Base-by-base conservation (phyloP, 2,888 invertebrate genomes). In the Lomographa bimaculata region DNA sequence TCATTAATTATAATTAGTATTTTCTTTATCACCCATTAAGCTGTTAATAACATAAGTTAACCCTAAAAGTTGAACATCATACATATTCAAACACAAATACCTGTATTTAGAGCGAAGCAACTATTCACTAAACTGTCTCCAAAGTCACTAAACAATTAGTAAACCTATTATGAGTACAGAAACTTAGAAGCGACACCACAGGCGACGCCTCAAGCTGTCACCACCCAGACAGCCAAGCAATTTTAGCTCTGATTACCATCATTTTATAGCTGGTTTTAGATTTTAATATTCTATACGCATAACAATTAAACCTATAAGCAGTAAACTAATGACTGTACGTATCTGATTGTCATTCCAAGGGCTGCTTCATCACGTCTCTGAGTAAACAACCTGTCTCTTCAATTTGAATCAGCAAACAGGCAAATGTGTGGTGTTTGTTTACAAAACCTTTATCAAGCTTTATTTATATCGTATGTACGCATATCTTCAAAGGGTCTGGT, bases 321-420 rank as follows among this genome's bases (percentile, higher is more conserved):
- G 56, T 53, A 38, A 55, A 37, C 48, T 49, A 47, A 48, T 53
- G 45, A 51, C 46, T 50, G 48, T 29, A 41, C 30, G n/a, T n/a
- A 25, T 26, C 40, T 60, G 51, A 59, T 68, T 63, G 53, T 52
- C 49, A 66, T 67, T 68, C 63, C 51, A 60, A 60, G 46, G 54
- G 58, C 54, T 43, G 46, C 27, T 38, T 14, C 30, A 40, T 39
- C 38, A 52, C 48, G 43, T 35, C 48, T 50, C 41, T 40, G 54
- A 46, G 54, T 60, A 55, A 62, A 58, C 52, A 51, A 46, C 36
- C 39, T 41, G 37, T 46, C 44, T 58, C 48, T 50, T 60, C 46
- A 52, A 55, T 61, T 52, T 50, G 52, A 59, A 48, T 44, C 34
- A 21, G 33, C 28, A 29, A 40, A 37, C 39, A 40, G 29, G 34